A percentile compares a stretch with the other conserved stretches of the same genome.
Evolutionary conservation across 2,113 vertebrate genomes (phyloP).

Genomic region (Salvator merianae): DNA sequence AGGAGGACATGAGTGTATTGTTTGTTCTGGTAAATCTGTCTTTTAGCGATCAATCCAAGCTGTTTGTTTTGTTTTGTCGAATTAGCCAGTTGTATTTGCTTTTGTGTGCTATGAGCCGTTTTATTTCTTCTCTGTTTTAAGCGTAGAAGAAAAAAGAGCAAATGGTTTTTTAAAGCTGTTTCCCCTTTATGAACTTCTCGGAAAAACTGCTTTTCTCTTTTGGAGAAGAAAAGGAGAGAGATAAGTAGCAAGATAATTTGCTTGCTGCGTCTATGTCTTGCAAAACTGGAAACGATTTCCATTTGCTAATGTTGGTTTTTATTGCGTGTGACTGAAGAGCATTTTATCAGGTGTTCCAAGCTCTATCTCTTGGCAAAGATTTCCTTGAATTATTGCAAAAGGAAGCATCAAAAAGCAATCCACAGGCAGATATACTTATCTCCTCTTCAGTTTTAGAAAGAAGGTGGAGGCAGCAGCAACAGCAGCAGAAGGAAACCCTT

Average conservation of each 20-base stretch:
- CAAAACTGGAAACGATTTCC: conserved; percentile 42
- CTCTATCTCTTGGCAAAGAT: conserved; percentile 50
- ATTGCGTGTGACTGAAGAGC: conserved; percentile 36
- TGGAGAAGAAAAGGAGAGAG: neutral
- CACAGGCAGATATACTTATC: neutral
- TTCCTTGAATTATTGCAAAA: conserved; percentile 33
- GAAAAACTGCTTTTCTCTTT: conserved; percentile 39
- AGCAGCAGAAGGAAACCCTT: conserved; percentile 45
- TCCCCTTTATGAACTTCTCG: conserved; percentile 53
- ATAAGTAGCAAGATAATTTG: conserved; percentile 36
- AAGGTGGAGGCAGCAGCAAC: conserved; percentile 8
- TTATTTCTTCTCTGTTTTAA: conserved; percentile 39
- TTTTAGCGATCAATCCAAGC: conserved; percentile 26
- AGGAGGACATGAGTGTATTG: conserved; percentile 6
- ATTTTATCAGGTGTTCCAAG: conserved; percentile 56
- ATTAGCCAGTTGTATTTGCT: conserved; percentile 50
- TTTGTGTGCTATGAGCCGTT: conserved; percentile 37
- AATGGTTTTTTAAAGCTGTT: conserved; percentile 50
- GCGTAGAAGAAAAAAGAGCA: conserved; percentile 36
- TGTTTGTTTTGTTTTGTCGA: conserved; percentile 39
- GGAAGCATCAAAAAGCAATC: conserved; percentile 46
- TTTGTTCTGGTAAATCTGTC: conserved; percentile 24
- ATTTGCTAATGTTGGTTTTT: conserved; percentile 42
- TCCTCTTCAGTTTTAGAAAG: neutral
- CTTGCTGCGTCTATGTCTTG: conserved; percentile 43